Base-by-base conservation (phyloP, 2,888 invertebrate species). In the Eristalinus sepulchralis region DNA sequence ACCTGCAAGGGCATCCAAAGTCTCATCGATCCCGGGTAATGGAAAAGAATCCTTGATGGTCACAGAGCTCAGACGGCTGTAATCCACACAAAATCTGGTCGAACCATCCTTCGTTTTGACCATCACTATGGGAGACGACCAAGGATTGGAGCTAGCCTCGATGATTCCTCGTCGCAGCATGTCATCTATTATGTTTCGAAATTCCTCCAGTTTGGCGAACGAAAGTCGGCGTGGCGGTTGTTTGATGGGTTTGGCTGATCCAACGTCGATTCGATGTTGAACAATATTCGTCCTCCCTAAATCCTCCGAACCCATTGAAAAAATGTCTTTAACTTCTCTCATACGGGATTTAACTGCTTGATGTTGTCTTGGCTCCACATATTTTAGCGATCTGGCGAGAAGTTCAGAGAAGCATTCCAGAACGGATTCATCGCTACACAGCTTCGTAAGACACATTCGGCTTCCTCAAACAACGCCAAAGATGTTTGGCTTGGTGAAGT, bases 1-100 rank as follows among this genome's bases (percentile, higher is more conserved):
- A 2, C 82, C 89, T 0, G 83, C 70, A 20, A 89, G 53, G 0
- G 88, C 88, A 22, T 88, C 87, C 64, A 89, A 62, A 1, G 88
- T 89, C 71, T 87, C 89, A 60, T 88, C 75, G 13, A 66, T 75
- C 4, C 73, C 17, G 2, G 63, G 64, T n/a, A 85, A 24, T 1
- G 79, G 59, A 22, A 62, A 83, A 0, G 20, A 66, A 34, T 78
- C 73, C 13, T 57, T 67, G n/a, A 20, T 71, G 3, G 79, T 79
- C 5, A 72, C 57, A 11, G 13, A 13, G 27, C 66, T 72, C 20
- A 66, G 33, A 9, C 60, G 47, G 22, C 80, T 2, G 55, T 70
- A 78, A 60, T 78, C 78, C 4, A 39, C 66, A 9, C 39, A 39
- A n/a, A 39, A 33, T 31, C 62, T 13, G 2, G 62, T 62, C 4